Base-by-base conservation (phyloP, 2,888 invertebrate species). In the Lottia gigantea region DNA sequence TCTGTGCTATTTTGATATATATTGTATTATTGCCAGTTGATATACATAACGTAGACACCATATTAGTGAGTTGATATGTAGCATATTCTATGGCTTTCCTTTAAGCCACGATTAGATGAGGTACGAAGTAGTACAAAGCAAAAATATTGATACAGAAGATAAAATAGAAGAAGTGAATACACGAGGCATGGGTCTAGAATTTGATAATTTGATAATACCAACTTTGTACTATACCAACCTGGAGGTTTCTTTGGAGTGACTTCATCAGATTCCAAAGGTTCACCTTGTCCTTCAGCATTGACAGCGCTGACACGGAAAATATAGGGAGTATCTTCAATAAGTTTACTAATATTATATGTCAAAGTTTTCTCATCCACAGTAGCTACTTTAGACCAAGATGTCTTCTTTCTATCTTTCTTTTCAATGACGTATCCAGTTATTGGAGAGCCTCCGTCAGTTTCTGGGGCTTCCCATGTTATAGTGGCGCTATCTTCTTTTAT, bases 271-370 rank as follows among this genome's bases (percentile, higher is more conserved):
- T 77, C 76, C 31, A 86, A 74, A 40, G 86, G 82, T 72, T 94
- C 94, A 40, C 83, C 75, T 68, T 78, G 77, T 62, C 83, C 83
- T 66, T 80, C 80, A 47, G 71, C 76, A 77, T 89, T 89, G 62
- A 85, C 82, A 40, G 88, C 88, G 15, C 81, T 80, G 23, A 89
- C 84, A 64, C 88, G 78, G 84, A 88, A 89, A 75, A 82, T 71
- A 70, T 88, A 88, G 19, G 85, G 76, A 49, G 82, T 81, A 55
- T 84, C 85, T 64, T 87, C 86, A 19, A 84, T 73, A 62, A 88
- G 76, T 69, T 84, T 84, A 11, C 74, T 70, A 12, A 83, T 81
- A 12, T 78, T 77, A 75, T 78, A 80, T 11, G 72, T 78, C 62
- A 80, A 67, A 0, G 79, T 79, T 46, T 80, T 73, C 12, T 74